These are phyloP conservation scores for Hyperoplus lanceolatus DNA, from an alignment of 2,797 vertebrate genomes.

Conservation along the genomic window DNA sequence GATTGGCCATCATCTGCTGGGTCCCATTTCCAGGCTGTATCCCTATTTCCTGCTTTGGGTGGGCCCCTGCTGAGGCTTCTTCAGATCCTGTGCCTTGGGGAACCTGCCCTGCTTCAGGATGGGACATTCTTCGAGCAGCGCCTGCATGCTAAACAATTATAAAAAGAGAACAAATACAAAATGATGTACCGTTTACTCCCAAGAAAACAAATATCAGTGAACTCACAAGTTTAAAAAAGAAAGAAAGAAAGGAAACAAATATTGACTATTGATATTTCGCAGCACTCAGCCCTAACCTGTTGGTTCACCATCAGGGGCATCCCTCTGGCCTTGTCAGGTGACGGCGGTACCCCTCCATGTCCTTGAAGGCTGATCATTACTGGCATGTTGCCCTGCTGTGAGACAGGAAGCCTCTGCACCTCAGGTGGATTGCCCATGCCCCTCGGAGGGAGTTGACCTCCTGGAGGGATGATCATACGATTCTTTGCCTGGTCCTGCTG, in stretches of 20 bases:
- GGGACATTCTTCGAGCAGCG: conserved; percentile 91
- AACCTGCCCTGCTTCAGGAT: conserved; percentile 91
- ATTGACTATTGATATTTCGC: not conserved
- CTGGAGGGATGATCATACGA: conserved; percentile 91
- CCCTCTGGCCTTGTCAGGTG: conserved; percentile 95
- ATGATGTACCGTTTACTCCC: not conserved
- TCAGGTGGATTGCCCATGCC: conserved; percentile 89
- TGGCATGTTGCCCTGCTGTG: conserved; percentile 91
- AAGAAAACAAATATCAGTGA: not conserved
- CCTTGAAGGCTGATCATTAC: conserved; percentile 97
- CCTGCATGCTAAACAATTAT: conserved; percentile 80
- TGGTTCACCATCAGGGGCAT: conserved; percentile 91
- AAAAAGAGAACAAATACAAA: conserved; percentile 17
- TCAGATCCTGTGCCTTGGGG: conserved; percentile 88
- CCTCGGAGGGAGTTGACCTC: conserved; percentile 90
- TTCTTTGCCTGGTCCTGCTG: conserved; percentile 95
- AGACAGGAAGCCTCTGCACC: conserved; percentile 91
- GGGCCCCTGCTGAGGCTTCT: conserved; percentile 84
- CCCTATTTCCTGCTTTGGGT: conserved; percentile 88
- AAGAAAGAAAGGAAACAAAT: not conserved
- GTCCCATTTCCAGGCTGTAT: conserved; percentile 88
- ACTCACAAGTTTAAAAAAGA: not conserved
- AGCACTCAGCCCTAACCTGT: conserved; percentile 70
- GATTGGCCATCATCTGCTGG: conserved; percentile 91
- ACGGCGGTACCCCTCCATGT: conserved; percentile 91